phyloP scores from a whole-genome alignment of 1,140 invertebrate species.

The Drosophila saltans region DNA sequence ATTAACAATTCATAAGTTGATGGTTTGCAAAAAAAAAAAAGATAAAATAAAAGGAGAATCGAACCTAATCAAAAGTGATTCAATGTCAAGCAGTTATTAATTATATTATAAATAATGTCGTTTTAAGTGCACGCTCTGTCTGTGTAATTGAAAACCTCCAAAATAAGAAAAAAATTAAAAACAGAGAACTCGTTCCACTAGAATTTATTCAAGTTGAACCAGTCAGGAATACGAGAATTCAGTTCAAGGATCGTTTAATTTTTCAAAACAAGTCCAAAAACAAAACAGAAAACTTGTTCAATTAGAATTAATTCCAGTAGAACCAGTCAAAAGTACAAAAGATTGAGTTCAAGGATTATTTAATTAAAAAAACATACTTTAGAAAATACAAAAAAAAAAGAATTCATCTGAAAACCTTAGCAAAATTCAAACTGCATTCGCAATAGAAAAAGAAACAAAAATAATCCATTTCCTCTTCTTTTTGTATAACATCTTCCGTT shows the following conservation, averaged over 20 bases:
- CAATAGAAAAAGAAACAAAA: conserved; percentile 2
- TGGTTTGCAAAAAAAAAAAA: conserved; percentile 16
- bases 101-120: conserved; percentile 3
- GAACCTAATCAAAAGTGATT: conserved; percentile 26
- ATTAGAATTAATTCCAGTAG: conserved; percentile 56
- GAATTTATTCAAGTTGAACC: conserved; percentile 61
- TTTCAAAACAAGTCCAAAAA: background rate
- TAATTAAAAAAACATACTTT: background rate
- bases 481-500: conserved; percentile 28
- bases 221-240: conserved; percentile 52
- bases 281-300: conserved; percentile 42
- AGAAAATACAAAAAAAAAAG: background rate
- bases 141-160: conserved; percentile 23
- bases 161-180: conserved; percentile 8
- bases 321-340: conserved; percentile 54
- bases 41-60: conserved; percentile 45
- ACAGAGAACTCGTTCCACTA: conserved; percentile 46
- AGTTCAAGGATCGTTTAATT: conserved; percentile 34
- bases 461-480: conserved; percentile 31
- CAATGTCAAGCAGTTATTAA: conserved; percentile 11
- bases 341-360: conserved; percentile 44
- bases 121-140: background rate
- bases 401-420: background rate
- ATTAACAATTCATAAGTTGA: conserved; percentile 61
- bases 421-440: conserved; percentile 32